Base-by-base conservation (phyloP, 2,797 vertebrate genomes). In the Gallinago stenura region DNA sequence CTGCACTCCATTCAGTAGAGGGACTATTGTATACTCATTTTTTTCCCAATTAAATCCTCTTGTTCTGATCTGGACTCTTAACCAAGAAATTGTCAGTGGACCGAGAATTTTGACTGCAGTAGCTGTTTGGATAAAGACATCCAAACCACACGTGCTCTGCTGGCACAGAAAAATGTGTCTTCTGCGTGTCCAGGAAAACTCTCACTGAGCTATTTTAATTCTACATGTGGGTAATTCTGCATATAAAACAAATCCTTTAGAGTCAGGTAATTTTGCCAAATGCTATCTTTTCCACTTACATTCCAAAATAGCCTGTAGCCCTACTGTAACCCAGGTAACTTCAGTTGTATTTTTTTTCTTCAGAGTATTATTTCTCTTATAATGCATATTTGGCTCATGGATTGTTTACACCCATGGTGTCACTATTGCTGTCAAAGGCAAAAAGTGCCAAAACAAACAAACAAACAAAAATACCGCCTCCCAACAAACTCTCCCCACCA, bases 71-170 rank as follows among this genome's bases (percentile, higher is more conserved):
- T 56, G 9, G 21, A 13, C 18, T 73, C 21, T 54, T 62, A 35
- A 24, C 18, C 31, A 65, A 68, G 57, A 4, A 58, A 30, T 45
- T 39, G 25, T 20, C 45, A 78, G 15, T 46, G 16, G 31, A 20
- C 13, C 41, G 65, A 64, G 41, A 78, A 26, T 61, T 88, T 71
- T 71, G 53, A 31, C 20, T 57, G n/a, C 33, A 82, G 53, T 1
- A 25, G 14, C 39, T 89, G 20, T 46, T 78, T 82, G 46, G 50
- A 25, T 57, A 65, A 64, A 33, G 30, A 26, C 45, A 50, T 10
- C 12, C 18, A 71, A 39, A 21, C 33, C 12, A 46, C 28, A 30
- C 0, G 0, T 33, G 16, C 30, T 56, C 8, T 37, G 80, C 31
- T 2, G 6, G 75, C 53, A 16, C 22, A 64, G 25, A 21, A 37